phyloP scores from a whole-genome alignment of 2,797 vertebrate species.

The Poeciliopsis gracilis region DNA sequence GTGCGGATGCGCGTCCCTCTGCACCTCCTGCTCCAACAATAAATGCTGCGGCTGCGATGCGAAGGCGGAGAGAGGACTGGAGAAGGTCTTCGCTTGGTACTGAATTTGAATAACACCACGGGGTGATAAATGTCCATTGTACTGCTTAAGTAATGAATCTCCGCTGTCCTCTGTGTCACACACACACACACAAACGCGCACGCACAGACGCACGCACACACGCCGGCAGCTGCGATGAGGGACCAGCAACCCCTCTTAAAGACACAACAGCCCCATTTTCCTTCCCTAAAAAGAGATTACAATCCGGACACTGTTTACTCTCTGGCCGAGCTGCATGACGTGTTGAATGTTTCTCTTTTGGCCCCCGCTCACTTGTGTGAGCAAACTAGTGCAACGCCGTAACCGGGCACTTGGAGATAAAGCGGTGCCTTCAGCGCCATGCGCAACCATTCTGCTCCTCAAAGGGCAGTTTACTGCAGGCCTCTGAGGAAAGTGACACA shows the following conservation, averaged over 20 bases:
- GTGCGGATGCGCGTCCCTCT: slow-evolving; percentile 68
- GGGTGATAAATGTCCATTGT: slow-evolving; percentile 99
- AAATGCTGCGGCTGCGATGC: slow-evolving; percentile 88
- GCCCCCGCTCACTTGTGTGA: slow-evolving; percentile 66
- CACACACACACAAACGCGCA: slow-evolving; percentile 78
- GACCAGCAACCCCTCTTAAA: slow-evolving; percentile 96
- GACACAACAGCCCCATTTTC: slow-evolving; percentile 91
- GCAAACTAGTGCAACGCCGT: slow-evolving; percentile 83
- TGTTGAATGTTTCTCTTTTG: slow-evolving; percentile 73
- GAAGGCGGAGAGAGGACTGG: slow-evolving; percentile 84
- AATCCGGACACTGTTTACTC: slow-evolving; percentile 85
- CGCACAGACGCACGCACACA: slow-evolving; percentile 56
- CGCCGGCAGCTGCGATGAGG: slow-evolving; percentile 93
- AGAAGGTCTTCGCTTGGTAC: slow-evolving; percentile 98
- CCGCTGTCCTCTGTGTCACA: slow-evolving; percentile 90
- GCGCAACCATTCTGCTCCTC: slow-evolving; percentile 63
- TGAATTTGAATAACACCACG: slow-evolving; percentile 99
- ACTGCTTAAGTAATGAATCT: slow-evolving; percentile 99
- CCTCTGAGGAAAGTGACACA: slow-evolving; percentile 50
- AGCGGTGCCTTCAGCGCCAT: slow-evolving; percentile 78
- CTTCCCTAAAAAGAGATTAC: slow-evolving; percentile 78
- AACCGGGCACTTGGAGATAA: slow-evolving; percentile 91
- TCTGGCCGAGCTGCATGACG: slow-evolving; percentile 82
- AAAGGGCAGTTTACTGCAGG: slow-evolving; percentile 57
- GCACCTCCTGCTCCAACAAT: slow-evolving; percentile 88